Percentiles rank a stretch among this genome's conserved stretches.
Evolutionary conservation across 2,797 vertebrate genomes (phyloP).

Genomic region (Enteromius treurensis): DNA sequence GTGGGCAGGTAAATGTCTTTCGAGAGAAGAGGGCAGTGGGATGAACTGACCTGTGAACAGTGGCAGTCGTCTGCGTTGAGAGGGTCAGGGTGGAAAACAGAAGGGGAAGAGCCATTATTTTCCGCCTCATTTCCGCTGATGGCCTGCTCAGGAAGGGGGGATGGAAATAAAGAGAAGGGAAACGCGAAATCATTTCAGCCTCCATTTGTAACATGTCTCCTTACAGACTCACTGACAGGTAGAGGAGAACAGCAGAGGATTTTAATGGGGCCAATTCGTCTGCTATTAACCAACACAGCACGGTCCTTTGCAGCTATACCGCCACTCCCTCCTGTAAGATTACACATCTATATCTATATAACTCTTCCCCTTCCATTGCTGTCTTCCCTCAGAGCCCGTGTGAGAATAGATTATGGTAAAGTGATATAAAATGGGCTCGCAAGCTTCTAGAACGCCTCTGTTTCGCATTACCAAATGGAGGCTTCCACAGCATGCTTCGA

Average conservation of each 20-base stretch:
- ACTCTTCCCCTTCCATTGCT: constrained; percentile 13
- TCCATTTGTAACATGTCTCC: constrained; percentile 55
- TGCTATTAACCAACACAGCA: constrained; percentile 40
- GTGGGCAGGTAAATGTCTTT: constrained; percentile 42
- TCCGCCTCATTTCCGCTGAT: constrained; percentile 55
- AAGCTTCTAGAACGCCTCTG: constrained; percentile 1
- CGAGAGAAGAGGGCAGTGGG: constrained; percentile 35
- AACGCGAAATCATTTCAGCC: constrained; percentile 43
- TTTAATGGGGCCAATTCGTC: constrained; percentile 55
- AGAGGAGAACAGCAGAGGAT: constrained; percentile 44
- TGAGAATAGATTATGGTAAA: constrained; percentile 40
- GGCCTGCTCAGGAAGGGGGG: constrained; percentile 43
- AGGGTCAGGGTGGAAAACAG: constrained; percentile 50
- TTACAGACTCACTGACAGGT: constrained; percentile 44
- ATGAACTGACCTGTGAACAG: constrained; percentile 58
- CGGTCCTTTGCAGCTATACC: constrained; percentile 15
- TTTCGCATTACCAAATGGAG: constrained; percentile 25
- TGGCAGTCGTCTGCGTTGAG: constrained; percentile 46
- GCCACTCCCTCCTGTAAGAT: constrained; percentile 30
- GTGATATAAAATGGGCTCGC: constrained; percentile 16
- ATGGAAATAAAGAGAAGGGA: constrained; percentile 41
- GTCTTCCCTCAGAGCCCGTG: constrained; percentile 23
- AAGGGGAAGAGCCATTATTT: constrained; percentile 55
- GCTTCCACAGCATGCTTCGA: constrained; percentile 23
- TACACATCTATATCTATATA: constrained; percentile 47